Base-by-base conservation (phyloP, 1,140 invertebrate species). In the Conopomorpha cramerella region DNA sequence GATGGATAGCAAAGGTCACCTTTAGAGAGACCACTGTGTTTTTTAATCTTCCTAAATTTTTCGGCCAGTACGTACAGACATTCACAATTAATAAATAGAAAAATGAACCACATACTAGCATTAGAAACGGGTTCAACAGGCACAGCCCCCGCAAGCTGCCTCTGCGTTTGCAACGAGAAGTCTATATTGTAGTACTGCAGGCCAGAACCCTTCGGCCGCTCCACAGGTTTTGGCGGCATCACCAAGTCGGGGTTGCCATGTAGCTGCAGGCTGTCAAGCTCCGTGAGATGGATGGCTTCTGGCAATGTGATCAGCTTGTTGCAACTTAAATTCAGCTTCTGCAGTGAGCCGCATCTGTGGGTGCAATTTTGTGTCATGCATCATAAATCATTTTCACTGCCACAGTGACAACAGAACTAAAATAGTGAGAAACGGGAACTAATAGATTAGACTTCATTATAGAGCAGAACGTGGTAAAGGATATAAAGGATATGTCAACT, bases 141-240 rank as follows among this genome's bases (percentile, higher is more conserved):
- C 34, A 87, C 87, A 8, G 95, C 95, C 1, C 96, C 96, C 31
- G 96, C 96, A 38, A 98, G 68, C 39, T 93, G 80, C 15, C 99
- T 64, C 59, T 99, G 96, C 60, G 92, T 92, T 80, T 95, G 93
- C 15, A 99, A 80, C 0, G 95, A 98, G 80, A 99, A 99, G 76
- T 99, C 97, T 36, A 99, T 97, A 52, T 99, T 99, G 70, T 99
- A 99, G 79, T 93, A 99, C 63, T 97, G 89, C 10, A 93, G 80
- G 2, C 92, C 92, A n/a, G 87, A 83, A 2, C 90, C 89, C 49
- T 85, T 83, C 46, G 87, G 84, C n/a, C 85, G 66, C 62, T 91
- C 89, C 2, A 82, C 85, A 0, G 95, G 96, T 78, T 98, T 98
- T 8, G 97, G 96, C 0, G 98, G 97, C 93, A 99, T 97, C 29